These are phyloP conservation scores for Mesorhabditis belari DNA, from an alignment of 2,888 invertebrate species.

Conservation along the genomic window DNA sequence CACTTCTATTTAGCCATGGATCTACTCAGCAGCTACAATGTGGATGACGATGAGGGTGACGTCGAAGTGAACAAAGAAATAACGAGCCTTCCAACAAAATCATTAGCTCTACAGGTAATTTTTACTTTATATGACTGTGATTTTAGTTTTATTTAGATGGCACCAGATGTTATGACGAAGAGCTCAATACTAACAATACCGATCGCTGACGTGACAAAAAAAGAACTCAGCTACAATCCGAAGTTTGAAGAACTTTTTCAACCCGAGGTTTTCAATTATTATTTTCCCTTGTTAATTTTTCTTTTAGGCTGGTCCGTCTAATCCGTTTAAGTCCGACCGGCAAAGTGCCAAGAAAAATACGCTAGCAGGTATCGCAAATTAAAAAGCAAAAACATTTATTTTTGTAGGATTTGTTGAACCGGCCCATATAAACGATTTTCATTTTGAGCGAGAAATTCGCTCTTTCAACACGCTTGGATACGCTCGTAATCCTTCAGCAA, in stretches of 20 bases:
- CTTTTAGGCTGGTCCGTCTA: constrained; percentile 71
- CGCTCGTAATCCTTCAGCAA: constrained; percentile 85
- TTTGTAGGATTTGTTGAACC: constrained; percentile 74
- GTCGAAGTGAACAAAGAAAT: neutral
- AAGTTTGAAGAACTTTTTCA: constrained; percentile 89
- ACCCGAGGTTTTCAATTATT: constrained; percentile 58
- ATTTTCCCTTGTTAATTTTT: too few relatives aligned
- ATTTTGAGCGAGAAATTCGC: constrained; percentile 47
- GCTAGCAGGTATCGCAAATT: constrained; percentile 65
- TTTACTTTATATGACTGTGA: neutral
- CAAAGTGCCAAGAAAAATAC: constrained; percentile 81
- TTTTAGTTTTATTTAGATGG: constrained; percentile 14
- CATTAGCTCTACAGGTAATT: neutral
- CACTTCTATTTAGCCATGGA: neutral
- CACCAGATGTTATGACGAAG: constrained; percentile 28
- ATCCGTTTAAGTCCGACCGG: constrained; percentile 85
- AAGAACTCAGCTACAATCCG: constrained; percentile 82
- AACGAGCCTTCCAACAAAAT: neutral
- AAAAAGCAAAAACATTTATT: neutral
- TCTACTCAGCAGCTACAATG: neutral
- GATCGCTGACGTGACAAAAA: constrained; percentile 68
- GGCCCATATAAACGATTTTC: constrained; percentile 86
- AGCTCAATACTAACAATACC: constrained; percentile 23
- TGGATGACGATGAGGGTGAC: neutral
- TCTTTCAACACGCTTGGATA: constrained; percentile 61